phyloP scores from a whole-genome alignment of 2,113 vertebrate genomes.

The Anarhynchus alexandrinus region DNA sequence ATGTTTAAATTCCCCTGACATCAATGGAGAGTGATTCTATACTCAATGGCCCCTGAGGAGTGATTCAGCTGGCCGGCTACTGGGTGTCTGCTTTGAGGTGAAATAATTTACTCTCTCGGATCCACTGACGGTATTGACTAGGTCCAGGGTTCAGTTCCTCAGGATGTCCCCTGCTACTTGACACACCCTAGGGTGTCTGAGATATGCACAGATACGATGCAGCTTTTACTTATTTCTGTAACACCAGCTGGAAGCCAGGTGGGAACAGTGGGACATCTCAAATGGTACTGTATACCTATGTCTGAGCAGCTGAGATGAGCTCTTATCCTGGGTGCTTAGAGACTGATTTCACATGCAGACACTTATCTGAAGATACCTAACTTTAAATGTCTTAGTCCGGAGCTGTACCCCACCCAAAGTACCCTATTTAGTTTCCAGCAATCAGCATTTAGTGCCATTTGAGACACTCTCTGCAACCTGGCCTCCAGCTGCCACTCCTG shows the following conservation, averaged over 20 bases:
- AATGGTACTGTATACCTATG: not conserved
- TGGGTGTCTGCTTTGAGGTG: fast-evolving
- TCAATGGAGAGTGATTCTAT: not conserved
- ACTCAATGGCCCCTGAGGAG: not conserved
- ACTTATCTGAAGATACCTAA: not conserved
- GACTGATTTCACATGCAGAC: not conserved
- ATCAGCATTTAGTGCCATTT: not conserved
- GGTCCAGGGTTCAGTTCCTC: not conserved
- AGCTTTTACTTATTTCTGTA: not conserved
- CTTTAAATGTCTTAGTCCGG: not conserved
- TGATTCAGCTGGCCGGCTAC: not conserved
- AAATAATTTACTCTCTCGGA: not conserved
- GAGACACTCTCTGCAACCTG: not conserved
- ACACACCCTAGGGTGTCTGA: not conserved
- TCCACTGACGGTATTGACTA: not conserved
- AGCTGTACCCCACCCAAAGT: not conserved
- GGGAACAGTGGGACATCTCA: not conserved
- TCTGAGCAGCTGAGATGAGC: not conserved
- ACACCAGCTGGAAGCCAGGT: not conserved
- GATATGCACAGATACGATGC: not conserved
- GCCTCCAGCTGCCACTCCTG: not conserved
- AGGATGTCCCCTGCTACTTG: not conserved
- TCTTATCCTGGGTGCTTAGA: not conserved
- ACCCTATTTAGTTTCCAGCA: not conserved
- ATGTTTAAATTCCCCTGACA: not conserved